Evolutionary conservation across 2,113 vertebrate species (phyloP), one percentile per base, ranked within the genome.

Genomic region (Dryoscopus gambensis): DNA sequence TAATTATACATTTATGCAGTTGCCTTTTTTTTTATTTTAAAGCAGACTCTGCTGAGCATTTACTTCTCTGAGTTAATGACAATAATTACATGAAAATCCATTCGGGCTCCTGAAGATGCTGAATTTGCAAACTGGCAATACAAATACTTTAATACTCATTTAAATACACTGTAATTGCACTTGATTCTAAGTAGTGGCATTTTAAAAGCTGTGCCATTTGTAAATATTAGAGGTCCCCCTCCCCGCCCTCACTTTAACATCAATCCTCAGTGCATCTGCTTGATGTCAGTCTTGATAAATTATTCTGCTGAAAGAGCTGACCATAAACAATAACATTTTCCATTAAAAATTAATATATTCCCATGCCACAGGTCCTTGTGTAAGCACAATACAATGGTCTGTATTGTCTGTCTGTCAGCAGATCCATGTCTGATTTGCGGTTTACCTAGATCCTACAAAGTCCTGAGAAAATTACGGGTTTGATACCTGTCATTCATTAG

Each of bases 11-110:
- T 85, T 93, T 83, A 79, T 69, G 37, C n/a, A 35, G 20, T 87
- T 75, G 8, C 1, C 14, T 55, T 47, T 75, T 53, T 69, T 39
- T 57, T 39, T 68, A 62, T 76, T 46, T 75, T 40, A 2, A 67
- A 83, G 31, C 63, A 80, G 46, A 25, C 53, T 94, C 67, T 85
- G 75, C 82, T 94, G 81, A 93, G 79, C 63, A 42, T 93, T 94
- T 91, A 42, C 78, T 91, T 67, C 46, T 95, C 67, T 9, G 30
- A 65, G 70, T 91, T 96, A 95, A 96, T 90, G 94, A 94, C 75
- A 95, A 93, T 91, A 96, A 96, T 97, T 96, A 90, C 55, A 67
- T 44, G 84, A 96, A 95, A 95, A 95, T 95, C 84, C 93, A 74
- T 96, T 93, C 0, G 13, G 59, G 78, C 63, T 90, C 86, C 84